Evolutionary conservation across 2,797 vertebrate species (phyloP).

Genomic region (Labeo calbasu): DNA sequence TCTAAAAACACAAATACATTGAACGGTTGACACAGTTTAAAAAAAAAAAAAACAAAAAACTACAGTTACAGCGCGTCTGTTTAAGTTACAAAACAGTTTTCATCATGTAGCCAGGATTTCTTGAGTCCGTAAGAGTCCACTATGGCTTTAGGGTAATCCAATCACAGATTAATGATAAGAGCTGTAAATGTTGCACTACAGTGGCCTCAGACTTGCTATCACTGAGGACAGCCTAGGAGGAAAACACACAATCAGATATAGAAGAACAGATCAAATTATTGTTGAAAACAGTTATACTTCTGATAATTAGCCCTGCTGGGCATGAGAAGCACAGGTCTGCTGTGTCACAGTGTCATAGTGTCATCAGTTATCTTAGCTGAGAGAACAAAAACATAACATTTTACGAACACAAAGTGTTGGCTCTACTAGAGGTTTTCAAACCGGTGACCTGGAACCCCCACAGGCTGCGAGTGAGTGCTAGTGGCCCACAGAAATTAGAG

Average conservation of each 20-base stretch:
- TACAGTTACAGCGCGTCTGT: constrained; percentile 1
- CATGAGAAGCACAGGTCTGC: not conserved
- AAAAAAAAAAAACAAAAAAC: not conserved
- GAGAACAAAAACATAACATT: not conserved
- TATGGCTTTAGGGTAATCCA: constrained; percentile 86
- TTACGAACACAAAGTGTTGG: constrained; percentile 1
- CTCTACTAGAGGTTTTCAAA: not conserved
- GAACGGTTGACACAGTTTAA: constrained; percentile 9
- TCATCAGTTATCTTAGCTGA: not conserved
- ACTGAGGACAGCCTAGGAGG: constrained; percentile 87
- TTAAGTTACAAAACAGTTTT: constrained; percentile 16
- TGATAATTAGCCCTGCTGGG: constrained; percentile 38
- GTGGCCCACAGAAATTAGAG: not conserved
- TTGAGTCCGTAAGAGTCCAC: constrained; percentile 85
- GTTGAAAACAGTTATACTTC: constrained; percentile 36
- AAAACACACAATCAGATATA: constrained; percentile 64
- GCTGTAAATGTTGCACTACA: constrained; percentile 83
- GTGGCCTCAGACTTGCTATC: constrained; percentile 86
- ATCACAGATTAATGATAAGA: constrained; percentile 80
- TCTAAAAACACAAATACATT: constrained; percentile 38
- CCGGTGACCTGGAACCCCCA: not conserved
- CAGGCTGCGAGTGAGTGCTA: not conserved
- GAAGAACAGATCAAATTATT: constrained; percentile 32
- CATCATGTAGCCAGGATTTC: constrained; percentile 65
- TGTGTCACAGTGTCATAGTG: constrained; percentile 4